A percentile compares a stretch with the other conserved stretches of the same genome.
phyloP scores from a whole-genome alignment of 2,888 invertebrate species.

The Gnatocerus cornutus region DNA sequence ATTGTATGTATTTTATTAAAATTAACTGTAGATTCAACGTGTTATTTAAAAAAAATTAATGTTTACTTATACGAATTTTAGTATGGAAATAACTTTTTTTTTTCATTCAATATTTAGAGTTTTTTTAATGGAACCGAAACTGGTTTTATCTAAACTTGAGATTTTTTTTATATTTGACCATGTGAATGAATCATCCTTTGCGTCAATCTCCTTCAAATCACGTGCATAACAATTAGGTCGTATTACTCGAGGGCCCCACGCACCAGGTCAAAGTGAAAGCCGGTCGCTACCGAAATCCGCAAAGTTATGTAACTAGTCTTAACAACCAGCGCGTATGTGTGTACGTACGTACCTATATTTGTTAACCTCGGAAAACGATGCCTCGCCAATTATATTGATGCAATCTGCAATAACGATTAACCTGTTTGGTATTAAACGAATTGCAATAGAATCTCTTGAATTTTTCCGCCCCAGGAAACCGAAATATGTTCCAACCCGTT shows the following conservation, averaged over 20 bases:
- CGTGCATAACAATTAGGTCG: slow-evolving; percentile 45
- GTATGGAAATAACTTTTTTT: no score
- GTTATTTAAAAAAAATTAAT: no score
- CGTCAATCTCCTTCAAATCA: slow-evolving; percentile 21
- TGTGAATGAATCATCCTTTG: slow-evolving; percentile 18
- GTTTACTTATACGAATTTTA: no score
- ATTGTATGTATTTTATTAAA: no score
- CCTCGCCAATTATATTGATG: slow-evolving; percentile 46
- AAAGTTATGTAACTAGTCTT: slow-evolving; percentile 52
- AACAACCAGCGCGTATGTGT: slow-evolving; percentile 27
- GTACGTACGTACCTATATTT: slow-evolving; percentile 24
- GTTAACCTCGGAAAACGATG: slow-evolving; percentile 46
- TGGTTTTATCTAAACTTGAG: not conserved
- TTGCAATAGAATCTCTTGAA: slow-evolving; percentile 14
- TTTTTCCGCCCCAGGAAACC: not conserved
- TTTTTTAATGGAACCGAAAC: no score
- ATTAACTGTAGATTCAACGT: no score
- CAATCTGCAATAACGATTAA: slow-evolving; percentile 30
- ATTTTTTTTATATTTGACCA: not conserved
- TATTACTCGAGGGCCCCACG: slow-evolving; percentile 49
- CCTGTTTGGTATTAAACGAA: slow-evolving; percentile 6
- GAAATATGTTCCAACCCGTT: no score
- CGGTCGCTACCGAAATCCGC: slow-evolving; percentile 57
- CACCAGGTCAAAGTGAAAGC: slow-evolving; percentile 60
- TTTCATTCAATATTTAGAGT: no score